Percentiles rank a stretch among this genome's conserved stretches.
Evolutionary conservation across 2,888 invertebrate genomes (phyloP).

Genomic region (Ernsta delagoae): DNA sequence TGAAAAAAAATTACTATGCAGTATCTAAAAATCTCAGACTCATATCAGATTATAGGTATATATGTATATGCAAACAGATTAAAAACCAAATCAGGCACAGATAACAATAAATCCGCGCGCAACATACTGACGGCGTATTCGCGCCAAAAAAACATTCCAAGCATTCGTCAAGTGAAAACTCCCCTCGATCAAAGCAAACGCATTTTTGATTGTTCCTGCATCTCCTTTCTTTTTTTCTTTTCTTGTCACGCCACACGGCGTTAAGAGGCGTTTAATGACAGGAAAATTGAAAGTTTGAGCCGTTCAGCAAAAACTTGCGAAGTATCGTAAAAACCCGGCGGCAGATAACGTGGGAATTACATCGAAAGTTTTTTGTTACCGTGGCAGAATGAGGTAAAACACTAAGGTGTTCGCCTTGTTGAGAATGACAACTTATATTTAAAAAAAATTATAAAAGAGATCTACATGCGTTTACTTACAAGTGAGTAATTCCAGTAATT

Average conservation of each 20-base stretch:
- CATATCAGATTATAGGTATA: not conserved
- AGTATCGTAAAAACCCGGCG: constrained; percentile 66
- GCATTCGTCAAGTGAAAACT: constrained; percentile 42
- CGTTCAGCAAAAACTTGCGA: constrained; percentile 57
- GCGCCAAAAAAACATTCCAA: constrained; percentile 43
- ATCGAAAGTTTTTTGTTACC: not conserved
- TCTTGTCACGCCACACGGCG: constrained; percentile 48
- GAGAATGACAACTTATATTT: not conserved
- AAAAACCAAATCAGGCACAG: constrained; percentile 16
- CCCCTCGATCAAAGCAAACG: constrained; percentile 64
- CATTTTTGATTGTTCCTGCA: constrained; percentile 66
- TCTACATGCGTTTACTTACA: too few species aligned
- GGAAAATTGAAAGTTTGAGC: constrained; percentile 77
- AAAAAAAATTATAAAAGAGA: too few species aligned
- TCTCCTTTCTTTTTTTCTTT: constrained; percentile 49
- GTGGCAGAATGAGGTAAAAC: constrained; percentile 17
- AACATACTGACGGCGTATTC: constrained; percentile 10
- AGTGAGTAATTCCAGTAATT: too few species aligned
- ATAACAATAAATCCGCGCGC: constrained; percentile 16
- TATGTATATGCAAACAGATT: constrained; percentile 4
- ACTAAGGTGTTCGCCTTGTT: not conserved
- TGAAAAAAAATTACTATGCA: too few species aligned
- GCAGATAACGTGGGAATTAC: constrained; percentile 65
- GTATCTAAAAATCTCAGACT: too few species aligned
- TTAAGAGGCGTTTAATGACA: constrained; percentile 78